phyloP scores from a whole-genome alignment of 2,113 vertebrate species.

The Gobio gobio region DNA sequence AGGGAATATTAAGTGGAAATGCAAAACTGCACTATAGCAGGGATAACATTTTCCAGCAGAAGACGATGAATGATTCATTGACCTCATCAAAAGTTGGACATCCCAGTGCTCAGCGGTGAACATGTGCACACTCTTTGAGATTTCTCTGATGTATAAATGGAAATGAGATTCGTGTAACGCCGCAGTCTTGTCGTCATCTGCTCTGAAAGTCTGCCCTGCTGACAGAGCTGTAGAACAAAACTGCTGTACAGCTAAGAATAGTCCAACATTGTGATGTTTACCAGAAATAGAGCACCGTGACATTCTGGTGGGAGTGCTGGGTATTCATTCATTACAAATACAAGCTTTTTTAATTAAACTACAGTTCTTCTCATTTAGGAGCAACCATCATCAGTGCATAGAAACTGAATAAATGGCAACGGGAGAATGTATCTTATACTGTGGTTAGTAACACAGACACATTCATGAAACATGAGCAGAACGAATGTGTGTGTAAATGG shows the following conservation, averaged over 20 bases:
- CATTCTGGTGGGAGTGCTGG: not conserved
- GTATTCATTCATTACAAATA: not conserved
- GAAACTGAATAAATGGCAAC: too few species aligned
- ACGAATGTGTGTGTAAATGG: too few species aligned
- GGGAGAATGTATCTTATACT: too few species aligned
- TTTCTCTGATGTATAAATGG: constrained; percentile 10
- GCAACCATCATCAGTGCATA: not conserved
- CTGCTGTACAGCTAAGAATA: not conserved
- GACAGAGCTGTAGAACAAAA: not conserved
- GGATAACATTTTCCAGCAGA: constrained; percentile 51
- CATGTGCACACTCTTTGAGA: constrained; percentile 11
- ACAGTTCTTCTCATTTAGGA: not conserved
- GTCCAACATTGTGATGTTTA: not conserved
- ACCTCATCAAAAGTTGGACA: constrained; percentile 56
- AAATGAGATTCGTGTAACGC: not conserved
- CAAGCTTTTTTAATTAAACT: not conserved
- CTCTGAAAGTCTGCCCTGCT: not conserved
- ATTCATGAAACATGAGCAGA: too few species aligned
- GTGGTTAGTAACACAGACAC: too few species aligned
- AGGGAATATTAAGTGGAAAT: constrained; percentile 53
- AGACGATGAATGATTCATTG: constrained; percentile 67
- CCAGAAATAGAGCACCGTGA: not conserved
- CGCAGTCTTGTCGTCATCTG: not conserved
- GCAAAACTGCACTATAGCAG: constrained; percentile 57
- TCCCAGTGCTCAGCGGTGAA: constrained; percentile 15